A percentile compares a stretch with the other conserved stretches of the same genome.
phyloP scores from a whole-genome alignment of 2,888 invertebrate genomes.

The Cylloceria caligata region DNA sequence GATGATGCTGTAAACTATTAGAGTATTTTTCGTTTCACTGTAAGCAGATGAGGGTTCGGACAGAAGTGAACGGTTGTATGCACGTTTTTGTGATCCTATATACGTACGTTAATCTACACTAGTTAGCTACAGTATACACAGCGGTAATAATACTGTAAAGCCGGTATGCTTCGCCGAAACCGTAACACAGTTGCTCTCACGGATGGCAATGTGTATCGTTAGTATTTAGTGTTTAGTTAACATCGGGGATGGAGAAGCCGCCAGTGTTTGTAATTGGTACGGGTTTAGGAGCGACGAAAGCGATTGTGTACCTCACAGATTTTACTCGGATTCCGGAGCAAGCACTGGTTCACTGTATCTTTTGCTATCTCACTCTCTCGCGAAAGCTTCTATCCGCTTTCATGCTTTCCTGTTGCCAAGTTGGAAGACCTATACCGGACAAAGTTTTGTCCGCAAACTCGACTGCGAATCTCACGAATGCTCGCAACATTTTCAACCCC shows the following conservation, averaged over 20 bases:
- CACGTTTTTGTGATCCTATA: conserved; percentile 45
- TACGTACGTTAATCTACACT: conserved; percentile 44
- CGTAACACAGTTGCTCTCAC: conserved; percentile 54
- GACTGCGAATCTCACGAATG: conserved; percentile 34
- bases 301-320: conserved; percentile 83
- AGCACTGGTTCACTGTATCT: conserved; percentile 27
- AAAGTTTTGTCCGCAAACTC: conserved; percentile 69
- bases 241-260: conserved; percentile 79
- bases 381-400: conserved; percentile 15
- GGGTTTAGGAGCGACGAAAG: conserved; percentile 81
- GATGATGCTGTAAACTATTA: neutral
- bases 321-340: conserved; percentile 73
- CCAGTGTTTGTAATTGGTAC: conserved; percentile 84
- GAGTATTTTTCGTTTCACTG: neutral
- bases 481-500: conserved; percentile 76
- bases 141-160: conserved; percentile 44
- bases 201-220: conserved; percentile 79
- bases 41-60: conserved; percentile 12
- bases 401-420: conserved; percentile 35
- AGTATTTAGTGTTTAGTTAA: conserved; percentile 84
- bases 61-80: neutral
- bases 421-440: conserved; percentile 32
- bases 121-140: conserved; percentile 50
- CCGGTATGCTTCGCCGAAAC: conserved; percentile 24
- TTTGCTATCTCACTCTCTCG: conserved; percentile 38